Percentiles rank a stretch among this genome's conserved stretches.
These are phyloP conservation scores for Odontomachus brunneus DNA, from an alignment of 1,140 invertebrate species.

Conservation along the genomic window DNA sequence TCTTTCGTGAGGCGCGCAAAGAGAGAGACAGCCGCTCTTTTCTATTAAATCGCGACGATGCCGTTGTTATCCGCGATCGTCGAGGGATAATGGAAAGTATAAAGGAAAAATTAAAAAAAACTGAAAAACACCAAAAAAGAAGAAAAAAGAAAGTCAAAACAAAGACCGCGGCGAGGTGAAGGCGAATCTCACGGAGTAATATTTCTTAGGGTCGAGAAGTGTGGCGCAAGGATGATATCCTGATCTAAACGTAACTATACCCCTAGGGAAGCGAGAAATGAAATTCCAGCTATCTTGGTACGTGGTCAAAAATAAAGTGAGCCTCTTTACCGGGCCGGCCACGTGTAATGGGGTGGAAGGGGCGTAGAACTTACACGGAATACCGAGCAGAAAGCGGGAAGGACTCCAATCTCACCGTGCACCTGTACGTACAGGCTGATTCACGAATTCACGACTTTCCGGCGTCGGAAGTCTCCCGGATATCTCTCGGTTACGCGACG, in stretches of 20 bases:
- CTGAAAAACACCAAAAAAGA: not conserved
- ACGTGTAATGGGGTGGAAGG: slow-evolving; percentile 62
- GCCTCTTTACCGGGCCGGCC: slow-evolving; percentile 60
- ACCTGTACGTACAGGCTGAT: slow-evolving; percentile 32
- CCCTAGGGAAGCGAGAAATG: slow-evolving; percentile 69
- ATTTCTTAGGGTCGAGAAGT: slow-evolving; percentile 55
- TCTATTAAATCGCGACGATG: slow-evolving; percentile 16
- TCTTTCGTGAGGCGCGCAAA: not conserved
- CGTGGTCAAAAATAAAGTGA: slow-evolving; percentile 74
- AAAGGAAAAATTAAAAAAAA: not conserved
- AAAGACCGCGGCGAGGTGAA: not conserved
- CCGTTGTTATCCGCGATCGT: slow-evolving; percentile 25
- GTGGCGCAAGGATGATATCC: slow-evolving; percentile 51
- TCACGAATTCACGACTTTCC: not conserved
- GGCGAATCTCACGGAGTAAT: slow-evolving; percentile 65
- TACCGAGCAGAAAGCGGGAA: slow-evolving; percentile 61
- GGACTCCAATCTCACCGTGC: not conserved
- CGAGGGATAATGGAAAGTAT: slow-evolving; percentile 42
- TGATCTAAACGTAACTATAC: slow-evolving; percentile 71
- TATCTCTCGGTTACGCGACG: not conserved
- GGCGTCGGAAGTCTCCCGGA: slow-evolving; percentile 1
- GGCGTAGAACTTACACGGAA: slow-evolving; percentile 64
- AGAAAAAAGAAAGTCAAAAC: not conserved
- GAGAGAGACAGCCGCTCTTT: not conserved
- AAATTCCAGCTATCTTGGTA: slow-evolving; percentile 73